Base-by-base conservation (phyloP, 2,888 invertebrate species). In the Platynereis dumerilii region DNA sequence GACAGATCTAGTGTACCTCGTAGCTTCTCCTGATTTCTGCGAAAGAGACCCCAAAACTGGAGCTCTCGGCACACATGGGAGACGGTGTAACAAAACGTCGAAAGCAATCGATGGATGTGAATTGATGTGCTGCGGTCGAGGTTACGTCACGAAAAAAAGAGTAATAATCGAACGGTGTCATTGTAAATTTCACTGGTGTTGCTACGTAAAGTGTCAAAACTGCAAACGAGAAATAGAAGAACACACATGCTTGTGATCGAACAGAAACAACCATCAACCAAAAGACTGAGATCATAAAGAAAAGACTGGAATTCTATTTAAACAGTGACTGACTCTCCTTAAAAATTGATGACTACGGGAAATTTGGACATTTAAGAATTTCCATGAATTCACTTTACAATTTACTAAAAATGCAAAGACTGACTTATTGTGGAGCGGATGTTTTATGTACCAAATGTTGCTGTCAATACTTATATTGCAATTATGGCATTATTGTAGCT, bases 11-110 rank as follows among this genome's bases (percentile, higher is more conserved):
- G 94, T 98, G 42, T 98, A 93, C 85, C 86, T 97, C 76, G 94
- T 95, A 76, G 92, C 93, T 71, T 96, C 96, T n/a, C 97, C 97
- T 0, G 96, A 97, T 85, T 98, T 96, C 87, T 98, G 98, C 85
- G 89, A 83, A 65, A 73, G 75, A 7, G 85, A 86, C 73, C 70
- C 78, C 5, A 77, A 81, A 58, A 86, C 90, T 26, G 92, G 92
- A 57, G 91, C 90, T 74, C 86, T 91, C 69, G 91, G 91, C 80
- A 88, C 85, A 2, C 76, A 77, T 55, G 85, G 83, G 1, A 73
- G 85, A 55, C 73, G 76, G n/a, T 86, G 83, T 73, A 80, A 79
- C 85, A 88, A 91, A 66, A 92, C 92, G 58, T 93, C 92, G 60
- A 90, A 90, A 52, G 94, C 92, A 0, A 88, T 93, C 61, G 94